These are phyloP conservation scores for Cataglyphis rosenhaueri DNA, from an alignment of 2,888 invertebrate species.

Conservation along the genomic window DNA sequence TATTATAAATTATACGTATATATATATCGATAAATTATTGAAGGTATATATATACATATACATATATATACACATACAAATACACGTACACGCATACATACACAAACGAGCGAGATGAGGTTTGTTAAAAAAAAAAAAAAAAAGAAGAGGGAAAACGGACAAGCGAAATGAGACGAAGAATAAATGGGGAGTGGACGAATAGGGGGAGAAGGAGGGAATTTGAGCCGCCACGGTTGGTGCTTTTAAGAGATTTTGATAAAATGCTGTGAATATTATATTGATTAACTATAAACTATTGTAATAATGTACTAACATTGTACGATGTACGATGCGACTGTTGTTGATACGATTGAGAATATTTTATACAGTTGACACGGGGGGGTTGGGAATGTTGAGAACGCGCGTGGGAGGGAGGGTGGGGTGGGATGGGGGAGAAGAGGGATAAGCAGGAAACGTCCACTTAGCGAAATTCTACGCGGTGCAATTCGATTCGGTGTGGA, in stretches of 20 bases:
- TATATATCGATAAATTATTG: constrained; percentile 81
- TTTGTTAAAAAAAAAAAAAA: constrained; percentile 25
- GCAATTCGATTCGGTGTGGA: constrained; percentile 45
- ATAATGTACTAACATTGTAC: constrained; percentile 85
- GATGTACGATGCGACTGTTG: constrained; percentile 85
- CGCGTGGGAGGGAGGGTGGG: constrained; percentile 60
- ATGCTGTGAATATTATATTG: constrained; percentile 86
- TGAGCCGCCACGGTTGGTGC: constrained; percentile 82
- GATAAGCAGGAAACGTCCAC: constrained; percentile 61
- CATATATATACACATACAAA: constrained; percentile 16
- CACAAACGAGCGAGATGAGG: constrained; percentile 31
- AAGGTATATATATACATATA: constrained; percentile 70
- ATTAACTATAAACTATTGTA: constrained; percentile 83
- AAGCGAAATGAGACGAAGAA: constrained; percentile 48
- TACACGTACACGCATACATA: constrained; percentile 6
- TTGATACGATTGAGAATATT: constrained; percentile 86
- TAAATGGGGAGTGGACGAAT: constrained; percentile 23
- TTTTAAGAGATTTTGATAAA: constrained; percentile 86
- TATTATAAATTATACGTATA: constrained; percentile 68
- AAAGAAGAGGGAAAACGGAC: not conserved
- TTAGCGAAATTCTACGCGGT: constrained; percentile 58
- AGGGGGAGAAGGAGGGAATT: constrained; percentile 61
- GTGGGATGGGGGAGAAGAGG: not conserved
- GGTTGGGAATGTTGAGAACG: constrained; percentile 67
- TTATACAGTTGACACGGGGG: constrained; percentile 84